Evolutionary conservation across 2,888 invertebrate species (phyloP).

Genomic region (Arrhopalites spinosus): DNA sequence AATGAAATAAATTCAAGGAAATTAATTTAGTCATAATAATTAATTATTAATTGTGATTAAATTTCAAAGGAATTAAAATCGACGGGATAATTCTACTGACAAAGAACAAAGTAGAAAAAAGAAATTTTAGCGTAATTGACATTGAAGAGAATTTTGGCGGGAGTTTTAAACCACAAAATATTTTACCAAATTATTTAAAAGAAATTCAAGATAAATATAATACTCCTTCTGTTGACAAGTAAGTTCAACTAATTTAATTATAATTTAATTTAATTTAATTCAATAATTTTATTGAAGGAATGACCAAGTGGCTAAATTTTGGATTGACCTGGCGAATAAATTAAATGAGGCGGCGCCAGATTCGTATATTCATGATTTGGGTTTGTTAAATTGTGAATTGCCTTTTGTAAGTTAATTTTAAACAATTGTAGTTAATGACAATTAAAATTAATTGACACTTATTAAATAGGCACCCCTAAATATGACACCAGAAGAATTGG

Average conservation of each 20-base stretch:
- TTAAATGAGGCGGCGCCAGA: conserved; percentile 42
- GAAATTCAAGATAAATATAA: not conserved
- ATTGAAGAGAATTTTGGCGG: conserved; percentile 51
- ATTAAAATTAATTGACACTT: not conserved
- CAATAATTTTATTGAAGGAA: conserved; percentile 1
- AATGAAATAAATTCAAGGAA: not conserved
- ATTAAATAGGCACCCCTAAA: conserved; percentile 18
- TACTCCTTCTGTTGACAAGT: not conserved
- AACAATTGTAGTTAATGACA: not conserved
- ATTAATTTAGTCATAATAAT: not conserved
- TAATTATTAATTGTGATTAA: not conserved
- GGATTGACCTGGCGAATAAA: conserved; percentile 45
- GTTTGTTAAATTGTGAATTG: conserved; percentile 46
- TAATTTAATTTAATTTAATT: not conserved
- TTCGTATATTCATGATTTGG: conserved; percentile 49
- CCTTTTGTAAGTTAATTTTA: conserved; percentile 33
- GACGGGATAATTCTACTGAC: conserved; percentile 51
- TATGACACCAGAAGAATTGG: conserved; percentile 38
- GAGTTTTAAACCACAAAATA: conserved; percentile 42
- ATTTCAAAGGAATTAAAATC: conserved; percentile 39
- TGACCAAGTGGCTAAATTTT: conserved; percentile 42
- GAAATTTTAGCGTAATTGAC: conserved; percentile 50
- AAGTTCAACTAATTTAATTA: too few species aligned
- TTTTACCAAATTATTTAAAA: conserved; percentile 32
- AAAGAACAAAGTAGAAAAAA: conserved; percentile 37